Evolutionary conservation across 2,113 vertebrate species (phyloP), one percentile per base, ranked within the genome.

Genomic region (Pelmatolapia mariae): DNA sequence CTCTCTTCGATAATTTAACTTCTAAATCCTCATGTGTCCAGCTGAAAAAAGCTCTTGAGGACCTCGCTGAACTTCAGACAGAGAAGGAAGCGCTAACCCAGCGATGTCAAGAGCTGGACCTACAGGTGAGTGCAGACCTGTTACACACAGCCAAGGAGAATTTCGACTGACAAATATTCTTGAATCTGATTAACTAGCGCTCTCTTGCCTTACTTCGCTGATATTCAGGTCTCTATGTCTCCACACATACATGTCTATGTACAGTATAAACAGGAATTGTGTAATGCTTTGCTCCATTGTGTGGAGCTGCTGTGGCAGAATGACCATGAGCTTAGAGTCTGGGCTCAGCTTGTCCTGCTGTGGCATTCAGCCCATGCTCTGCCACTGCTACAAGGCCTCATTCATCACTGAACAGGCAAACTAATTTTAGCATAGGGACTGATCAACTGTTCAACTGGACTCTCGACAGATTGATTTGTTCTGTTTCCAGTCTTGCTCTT

Each of bases 11-110:
- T 36, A 29, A 66, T 83, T 50, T 8, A 53, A 15, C 53, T 71
- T 71, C 45, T 80, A 7, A 8, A 38, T 66, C 11, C 71, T 85
- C 22, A n/a, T 82, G 31, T 88, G 11, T 87, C 26, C 90, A 99
- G 98, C 96, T 99, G 90, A 98, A 98, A 95, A 98, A 96, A 94
- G 95, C 97, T 31, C 88, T 98, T 15, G 98, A 98, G 91, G 97
- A 98, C 16, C 96, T 99, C 81, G 90, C 96, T 76, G 97, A 97
- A 85, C 96, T 97, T 38, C 73, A 96, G 40, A 90, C 97, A 84
- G 98, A 98, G 92, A 99, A 98, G 93, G 98, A 99, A 47, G 97
- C 98, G 18, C 87, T 99, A 50, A 97, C 96, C 19, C 98, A 98
- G 61, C 97, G 98, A 86, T 99, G 98, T 87, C 97, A 98, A 92